Conservation (phyloP, 2,797 vertebrate species). For the Lithobates sylvaticus region DNA sequence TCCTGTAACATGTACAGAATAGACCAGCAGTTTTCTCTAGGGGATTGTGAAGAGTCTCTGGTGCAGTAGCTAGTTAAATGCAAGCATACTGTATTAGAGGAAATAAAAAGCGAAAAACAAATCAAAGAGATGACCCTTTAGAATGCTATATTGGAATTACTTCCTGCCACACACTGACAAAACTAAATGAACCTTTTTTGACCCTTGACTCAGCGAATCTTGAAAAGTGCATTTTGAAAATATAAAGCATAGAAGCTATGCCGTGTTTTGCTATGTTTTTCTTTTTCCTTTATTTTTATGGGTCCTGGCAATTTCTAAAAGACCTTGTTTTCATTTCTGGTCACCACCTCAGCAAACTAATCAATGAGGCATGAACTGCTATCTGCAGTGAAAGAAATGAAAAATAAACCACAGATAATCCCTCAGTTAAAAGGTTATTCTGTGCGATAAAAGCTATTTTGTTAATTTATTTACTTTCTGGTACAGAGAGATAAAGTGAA, state of each 20-base stretch:
- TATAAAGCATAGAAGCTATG: slow-evolving; percentile 63
- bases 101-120: slow-evolving; percentile 58
- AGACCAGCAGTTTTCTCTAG: background rate
- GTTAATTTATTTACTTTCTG: slow-evolving; percentile 99
- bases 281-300: slow-evolving; percentile 70
- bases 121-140: slow-evolving; percentile 71
- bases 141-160: slow-evolving; percentile 69
- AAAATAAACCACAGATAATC: slow-evolving; percentile 99
- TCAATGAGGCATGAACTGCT: slow-evolving; percentile 98
- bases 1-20: background rate
- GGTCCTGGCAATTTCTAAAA: slow-evolving; percentile 89
- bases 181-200: slow-evolving; percentile 67
- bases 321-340: slow-evolving; percentile 97
- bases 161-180: slow-evolving; percentile 60
- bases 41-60: slow-evolving; percentile 42
- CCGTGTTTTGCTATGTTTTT: slow-evolving; percentile 56
- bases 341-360: slow-evolving; percentile 97
- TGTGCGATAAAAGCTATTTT: slow-evolving; percentile 99
- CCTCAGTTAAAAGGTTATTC: slow-evolving; percentile 99
- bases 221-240: slow-evolving; percentile 68
- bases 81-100: slow-evolving; percentile 9
- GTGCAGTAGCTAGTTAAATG: slow-evolving; percentile 32
- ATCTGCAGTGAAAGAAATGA: slow-evolving; percentile 97
- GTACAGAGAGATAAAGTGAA: slow-evolving; percentile 97
- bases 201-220: slow-evolving; percentile 65